Conservation (phyloP, 2,888 invertebrate genomes). For the Stratiomys singularior region DNA sequence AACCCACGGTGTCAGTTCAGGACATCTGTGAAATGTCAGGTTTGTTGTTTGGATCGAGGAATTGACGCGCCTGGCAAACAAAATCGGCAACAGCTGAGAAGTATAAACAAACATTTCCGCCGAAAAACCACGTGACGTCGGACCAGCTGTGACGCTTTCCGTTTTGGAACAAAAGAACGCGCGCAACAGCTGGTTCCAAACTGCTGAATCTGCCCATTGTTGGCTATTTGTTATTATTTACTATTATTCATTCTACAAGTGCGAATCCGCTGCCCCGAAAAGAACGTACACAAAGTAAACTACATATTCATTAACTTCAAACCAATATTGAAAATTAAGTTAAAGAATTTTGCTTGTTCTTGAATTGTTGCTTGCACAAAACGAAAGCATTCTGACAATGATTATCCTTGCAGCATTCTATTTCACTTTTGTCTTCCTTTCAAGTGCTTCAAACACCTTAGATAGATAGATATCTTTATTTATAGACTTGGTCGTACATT, state of each 20-base stretch:
- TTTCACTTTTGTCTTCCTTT: no score
- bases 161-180: background rate
- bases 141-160: background rate
- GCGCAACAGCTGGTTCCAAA: slow-evolving; percentile 2
- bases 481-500: no score
- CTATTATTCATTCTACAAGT: background rate
- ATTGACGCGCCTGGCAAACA: background rate
- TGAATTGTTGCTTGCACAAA: no score
- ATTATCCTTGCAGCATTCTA: no score
- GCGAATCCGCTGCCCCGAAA: no score
- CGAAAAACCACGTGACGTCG: background rate
- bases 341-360: no score
- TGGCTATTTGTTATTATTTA: slow-evolving; percentile 34
- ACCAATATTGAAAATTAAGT: no score
- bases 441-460: no score
- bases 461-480: no score
- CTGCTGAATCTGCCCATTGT: slow-evolving; percentile 25
- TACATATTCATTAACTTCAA: no score
- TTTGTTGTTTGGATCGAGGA: slow-evolving; percentile 35
- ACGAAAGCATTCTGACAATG: no score
- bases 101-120: background rate
- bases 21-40: slow-evolving; percentile 23
- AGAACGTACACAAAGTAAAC: no score
- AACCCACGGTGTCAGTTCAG: background rate
- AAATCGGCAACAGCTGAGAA: background rate